phyloP scores from a whole-genome alignment of 1,140 invertebrate species.

The Augochlora pura region DNA sequence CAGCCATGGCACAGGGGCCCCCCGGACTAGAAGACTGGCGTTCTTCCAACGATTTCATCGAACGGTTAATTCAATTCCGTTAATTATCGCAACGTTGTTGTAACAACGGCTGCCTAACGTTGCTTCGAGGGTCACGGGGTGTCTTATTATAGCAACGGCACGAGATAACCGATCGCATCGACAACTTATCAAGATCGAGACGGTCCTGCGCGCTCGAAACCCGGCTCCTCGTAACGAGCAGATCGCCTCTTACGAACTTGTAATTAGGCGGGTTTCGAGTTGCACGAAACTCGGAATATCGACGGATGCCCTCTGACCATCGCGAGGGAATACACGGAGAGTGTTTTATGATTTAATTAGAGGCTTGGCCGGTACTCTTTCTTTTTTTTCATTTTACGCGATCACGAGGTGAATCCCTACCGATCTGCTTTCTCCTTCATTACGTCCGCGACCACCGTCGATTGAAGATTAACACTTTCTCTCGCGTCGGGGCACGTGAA shows the following conservation, averaged over 20 bases:
- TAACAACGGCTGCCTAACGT: neutral
- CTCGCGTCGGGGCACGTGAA: neutral
- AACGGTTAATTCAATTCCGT: conserved; percentile 17
- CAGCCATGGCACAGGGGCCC: neutral
- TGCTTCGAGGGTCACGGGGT: neutral
- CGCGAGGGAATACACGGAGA: neutral
- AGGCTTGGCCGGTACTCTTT: too few relatives aligned
- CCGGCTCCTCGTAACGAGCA: neutral
- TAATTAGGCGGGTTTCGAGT: conserved; percentile 21
- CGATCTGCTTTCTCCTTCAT: conserved; percentile 26
- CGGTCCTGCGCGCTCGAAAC: neutral
- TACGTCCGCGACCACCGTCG: neutral
- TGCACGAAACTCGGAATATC: neutral
- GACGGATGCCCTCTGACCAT: neutral
- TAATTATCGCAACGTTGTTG: conserved; percentile 12
- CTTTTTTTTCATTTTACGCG: neutral
- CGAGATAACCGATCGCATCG: conserved; percentile 2
- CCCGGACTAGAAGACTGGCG: too few relatives aligned
- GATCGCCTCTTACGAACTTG: neutral
- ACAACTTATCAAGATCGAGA: conserved; percentile 6
- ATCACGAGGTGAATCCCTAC: neutral
- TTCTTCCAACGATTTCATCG: neutral
- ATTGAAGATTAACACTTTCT: conserved; percentile 23
- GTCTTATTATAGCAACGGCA: neutral
- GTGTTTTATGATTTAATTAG: conserved; percentile 2